Evolutionary conservation across 2,888 invertebrate genomes (phyloP), one percentile per base, ranked within the genome.

Genomic region (Branchipolynoe longqiensis): DNA sequence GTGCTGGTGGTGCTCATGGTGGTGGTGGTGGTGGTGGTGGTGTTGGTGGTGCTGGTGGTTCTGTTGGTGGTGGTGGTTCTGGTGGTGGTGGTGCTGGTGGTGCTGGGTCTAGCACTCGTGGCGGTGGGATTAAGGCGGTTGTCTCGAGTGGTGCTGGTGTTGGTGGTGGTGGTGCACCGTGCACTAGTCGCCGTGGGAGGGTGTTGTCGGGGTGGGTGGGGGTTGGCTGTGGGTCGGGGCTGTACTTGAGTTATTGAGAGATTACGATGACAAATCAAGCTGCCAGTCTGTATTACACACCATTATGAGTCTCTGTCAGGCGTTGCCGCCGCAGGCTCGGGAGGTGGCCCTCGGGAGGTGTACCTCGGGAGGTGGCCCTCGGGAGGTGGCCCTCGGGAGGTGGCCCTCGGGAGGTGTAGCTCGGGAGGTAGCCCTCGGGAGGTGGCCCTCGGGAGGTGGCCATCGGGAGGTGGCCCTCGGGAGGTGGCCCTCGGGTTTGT

Each of bases 191-290:
- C 48, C 8, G 48, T 48, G 36, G 18, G 1, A 36, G 64, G 69
- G 69, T 62, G 69, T 12, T 69, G 69, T 14, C 14, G 4, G 64
- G 4, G 31, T 12, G 64, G 31, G 22, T 31, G 64, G 64, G 6
- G 64, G n/a, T 18, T 4, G 64, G 31, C 22, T 36, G 69, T 22
- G 36, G 36, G 36, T 12, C 69, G n/a, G 36, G 28, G 62, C 33
- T 62, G 33, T 62, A 33, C 38, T 69, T 69, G 69, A 69, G 14
- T 69, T 69, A 69, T 69, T 22, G 38, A 4, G 22, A 69, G 69
- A 8, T 4, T 69, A 38, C 69, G 22, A 36, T 69, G 69, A 69
- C 69, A 69, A 69, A 69, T 69, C 18, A 69, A 69, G 36, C 69
- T 69, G 69, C 69, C 69, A 69, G 33, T 6, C 69, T 14, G 3